Percentiles rank a stretch among this genome's conserved stretches.
Conservation (phyloP, 2,797 vertebrate genomes). For the Sebastolobus altivelis region DNA sequence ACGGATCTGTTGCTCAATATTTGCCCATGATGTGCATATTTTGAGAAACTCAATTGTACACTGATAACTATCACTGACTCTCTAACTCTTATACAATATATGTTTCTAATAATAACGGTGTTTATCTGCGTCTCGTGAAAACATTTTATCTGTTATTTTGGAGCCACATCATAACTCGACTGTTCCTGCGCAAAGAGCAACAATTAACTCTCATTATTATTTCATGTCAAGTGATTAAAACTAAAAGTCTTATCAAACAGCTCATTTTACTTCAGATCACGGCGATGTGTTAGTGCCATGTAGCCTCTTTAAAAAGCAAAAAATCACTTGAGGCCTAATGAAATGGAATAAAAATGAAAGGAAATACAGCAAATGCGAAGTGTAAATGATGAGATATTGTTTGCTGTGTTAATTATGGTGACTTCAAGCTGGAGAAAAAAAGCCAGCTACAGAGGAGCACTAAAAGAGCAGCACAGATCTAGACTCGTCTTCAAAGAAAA, state of each 20-base stretch:
- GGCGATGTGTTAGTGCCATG: background rate
- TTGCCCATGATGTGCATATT: background rate
- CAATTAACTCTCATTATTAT: slow-evolving; percentile 41
- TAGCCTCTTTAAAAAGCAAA: slow-evolving; percentile 5
- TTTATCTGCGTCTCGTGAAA: slow-evolving; percentile 9
- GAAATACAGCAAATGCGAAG: background rate
- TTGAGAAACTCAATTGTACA: background rate
- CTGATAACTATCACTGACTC: background rate
- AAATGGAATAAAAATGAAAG: slow-evolving; percentile 1
- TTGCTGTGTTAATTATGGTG: slow-evolving; percentile 3
- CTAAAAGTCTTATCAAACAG: slow-evolving; percentile 24
- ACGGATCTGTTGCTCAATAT: background rate
- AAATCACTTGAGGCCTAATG: background rate
- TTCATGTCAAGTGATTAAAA: slow-evolving; percentile 35
- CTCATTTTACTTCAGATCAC: slow-evolving; percentile 10
- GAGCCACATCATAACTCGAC: background rate
- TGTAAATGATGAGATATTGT: background rate
- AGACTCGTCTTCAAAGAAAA: slow-evolving; percentile 10
- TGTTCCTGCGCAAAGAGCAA: slow-evolving; percentile 6
- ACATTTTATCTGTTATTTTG: slow-evolving; percentile 12
- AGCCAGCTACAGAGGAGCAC: background rate
- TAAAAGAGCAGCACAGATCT: slow-evolving; percentile 19
- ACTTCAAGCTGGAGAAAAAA: slow-evolving; percentile 5
- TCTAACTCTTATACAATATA: background rate
- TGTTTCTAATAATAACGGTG: background rate